These are phyloP conservation scores for Ictalurus punctatus DNA, from an alignment of 2,113 vertebrate genomes.

Conservation along the genomic window DNA sequence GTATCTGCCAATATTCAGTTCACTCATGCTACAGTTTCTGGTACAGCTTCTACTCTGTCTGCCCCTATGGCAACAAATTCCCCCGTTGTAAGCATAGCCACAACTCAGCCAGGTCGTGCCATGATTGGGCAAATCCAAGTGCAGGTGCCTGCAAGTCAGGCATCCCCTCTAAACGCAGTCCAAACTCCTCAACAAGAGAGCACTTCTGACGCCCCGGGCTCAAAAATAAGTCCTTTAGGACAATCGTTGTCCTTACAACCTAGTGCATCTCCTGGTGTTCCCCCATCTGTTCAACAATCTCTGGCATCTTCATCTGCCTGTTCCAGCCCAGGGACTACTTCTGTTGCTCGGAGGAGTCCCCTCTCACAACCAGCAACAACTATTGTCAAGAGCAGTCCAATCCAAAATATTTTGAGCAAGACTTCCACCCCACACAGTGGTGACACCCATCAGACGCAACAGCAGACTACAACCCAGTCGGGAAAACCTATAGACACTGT, in stretches of 20 bases:
- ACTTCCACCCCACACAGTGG: constrained; percentile 74
- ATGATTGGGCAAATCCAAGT: constrained; percentile 78
- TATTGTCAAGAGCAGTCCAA: constrained; percentile 76
- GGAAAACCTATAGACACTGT: constrained; percentile 60
- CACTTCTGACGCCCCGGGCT: constrained; percentile 66
- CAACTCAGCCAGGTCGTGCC: constrained; percentile 73
- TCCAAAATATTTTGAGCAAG: constrained; percentile 76
- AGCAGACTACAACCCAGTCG: constrained; percentile 66
- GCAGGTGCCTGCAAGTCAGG: constrained; percentile 67
- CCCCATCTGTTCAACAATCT: constrained; percentile 73
- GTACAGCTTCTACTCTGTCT: constrained; percentile 53
- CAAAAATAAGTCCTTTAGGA: constrained; percentile 65
- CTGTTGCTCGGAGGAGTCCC: constrained; percentile 78
- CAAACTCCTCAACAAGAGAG: constrained; percentile 68
- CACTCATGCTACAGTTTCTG: constrained; percentile 72
- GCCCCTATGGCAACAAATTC: constrained; percentile 64
- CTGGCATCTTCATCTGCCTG: constrained; percentile 79
- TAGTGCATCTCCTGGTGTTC: constrained; percentile 43
- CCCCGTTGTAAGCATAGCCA: constrained; percentile 65
- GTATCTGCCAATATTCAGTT: constrained; percentile 88
- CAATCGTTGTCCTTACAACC: constrained; percentile 70
- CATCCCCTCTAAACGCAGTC: constrained; percentile 62
- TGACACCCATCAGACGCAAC: constrained; percentile 66
- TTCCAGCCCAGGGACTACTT: constrained; percentile 78
- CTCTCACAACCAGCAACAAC: constrained; percentile 71